Conservation (phyloP, 1,140 invertebrate genomes). For the Drosophila repleta region DNA sequence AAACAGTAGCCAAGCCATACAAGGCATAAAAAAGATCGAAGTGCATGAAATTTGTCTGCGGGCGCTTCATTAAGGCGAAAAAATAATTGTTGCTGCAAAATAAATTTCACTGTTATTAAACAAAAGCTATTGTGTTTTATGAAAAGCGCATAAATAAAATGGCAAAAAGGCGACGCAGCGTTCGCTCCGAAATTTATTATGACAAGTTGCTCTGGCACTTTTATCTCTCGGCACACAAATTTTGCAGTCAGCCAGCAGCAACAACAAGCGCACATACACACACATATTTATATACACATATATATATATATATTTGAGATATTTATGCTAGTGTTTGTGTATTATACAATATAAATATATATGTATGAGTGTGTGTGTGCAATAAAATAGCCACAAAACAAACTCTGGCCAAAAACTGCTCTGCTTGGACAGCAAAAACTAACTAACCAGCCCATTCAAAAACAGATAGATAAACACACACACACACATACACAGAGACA, state of each 20-base stretch:
- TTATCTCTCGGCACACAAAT: slow-evolving; percentile 77
- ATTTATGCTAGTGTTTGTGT: slow-evolving; percentile 61
- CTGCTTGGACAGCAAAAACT: slow-evolving; percentile 54
- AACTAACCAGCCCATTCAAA: slow-evolving; percentile 39
- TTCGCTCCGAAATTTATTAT: slow-evolving; percentile 76
- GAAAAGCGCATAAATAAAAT: slow-evolving; percentile 80
- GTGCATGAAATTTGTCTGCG: slow-evolving; percentile 66
- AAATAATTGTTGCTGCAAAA: slow-evolving; percentile 56
- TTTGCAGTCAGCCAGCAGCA: slow-evolving; percentile 48
- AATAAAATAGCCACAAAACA: slow-evolving; percentile 76
- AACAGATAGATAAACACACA: slow-evolving; percentile 14
- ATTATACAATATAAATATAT: slow-evolving; percentile 67
- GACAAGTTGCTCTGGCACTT: slow-evolving; percentile 83
- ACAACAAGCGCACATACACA: slow-evolving; percentile 21
- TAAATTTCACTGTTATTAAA: slow-evolving; percentile 80
- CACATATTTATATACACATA: slow-evolving; percentile 26
- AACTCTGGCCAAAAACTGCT: slow-evolving; percentile 63
- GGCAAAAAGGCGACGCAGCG: slow-evolving; percentile 68
- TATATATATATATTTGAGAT: slow-evolving; percentile 38
- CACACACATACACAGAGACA: slow-evolving; percentile 18
- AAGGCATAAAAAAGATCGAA: slow-evolving; percentile 51
- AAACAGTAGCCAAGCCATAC: slow-evolving; percentile 1
- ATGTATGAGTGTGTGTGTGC: slow-evolving; percentile 22
- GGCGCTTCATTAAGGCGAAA: slow-evolving; percentile 67
- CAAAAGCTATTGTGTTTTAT: slow-evolving; percentile 82